Evolutionary conservation across 2,888 invertebrate species (phyloP).

Genomic region (Dugesia japonica): DNA sequence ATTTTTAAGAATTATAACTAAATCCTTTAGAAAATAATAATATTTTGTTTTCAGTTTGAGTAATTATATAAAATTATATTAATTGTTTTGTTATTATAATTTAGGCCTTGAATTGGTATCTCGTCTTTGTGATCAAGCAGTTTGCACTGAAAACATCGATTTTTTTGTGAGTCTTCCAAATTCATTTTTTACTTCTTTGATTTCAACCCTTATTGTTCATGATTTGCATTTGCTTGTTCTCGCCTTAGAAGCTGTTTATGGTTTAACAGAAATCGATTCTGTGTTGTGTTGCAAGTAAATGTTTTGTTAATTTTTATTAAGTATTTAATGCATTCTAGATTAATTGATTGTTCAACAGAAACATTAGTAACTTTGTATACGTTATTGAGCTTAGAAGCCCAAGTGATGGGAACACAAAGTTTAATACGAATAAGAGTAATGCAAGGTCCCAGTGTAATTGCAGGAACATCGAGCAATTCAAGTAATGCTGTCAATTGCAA

Average conservation of each 20-base stretch:
- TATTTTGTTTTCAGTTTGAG: no score
- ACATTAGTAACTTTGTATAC: slow-evolving; percentile 15
- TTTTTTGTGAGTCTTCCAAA: slow-evolving; percentile 25
- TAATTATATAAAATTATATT: no score
- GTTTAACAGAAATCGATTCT: slow-evolving; percentile 22
- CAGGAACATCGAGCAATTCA: not conserved
- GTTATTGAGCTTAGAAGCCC: slow-evolving; percentile 26
- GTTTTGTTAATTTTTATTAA: no score
- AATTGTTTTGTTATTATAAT: no score
- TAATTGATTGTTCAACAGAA: not conserved
- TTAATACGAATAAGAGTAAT: slow-evolving; percentile 25
- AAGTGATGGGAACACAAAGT: slow-evolving; percentile 31
- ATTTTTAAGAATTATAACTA: no score
- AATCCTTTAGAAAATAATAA: no score
- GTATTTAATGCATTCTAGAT: no score
- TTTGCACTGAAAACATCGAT: slow-evolving; percentile 27
- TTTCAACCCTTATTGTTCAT: slow-evolving; percentile 23
- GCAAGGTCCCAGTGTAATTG: slow-evolving; percentile 27
- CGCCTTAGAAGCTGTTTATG: slow-evolving; percentile 28
- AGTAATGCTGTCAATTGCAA: not conserved
- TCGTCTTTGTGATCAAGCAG: slow-evolving; percentile 22
- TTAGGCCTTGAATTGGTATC: slow-evolving; percentile 29
- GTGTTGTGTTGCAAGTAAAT: not conserved
- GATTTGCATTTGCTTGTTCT: slow-evolving; percentile 31
- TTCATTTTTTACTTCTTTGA: slow-evolving; percentile 7